A percentile compares a stretch with the other conserved stretches of the same genome.
phyloP scores from a whole-genome alignment of 2,888 invertebrate genomes.

The Muschampia plurimacula region DNA sequence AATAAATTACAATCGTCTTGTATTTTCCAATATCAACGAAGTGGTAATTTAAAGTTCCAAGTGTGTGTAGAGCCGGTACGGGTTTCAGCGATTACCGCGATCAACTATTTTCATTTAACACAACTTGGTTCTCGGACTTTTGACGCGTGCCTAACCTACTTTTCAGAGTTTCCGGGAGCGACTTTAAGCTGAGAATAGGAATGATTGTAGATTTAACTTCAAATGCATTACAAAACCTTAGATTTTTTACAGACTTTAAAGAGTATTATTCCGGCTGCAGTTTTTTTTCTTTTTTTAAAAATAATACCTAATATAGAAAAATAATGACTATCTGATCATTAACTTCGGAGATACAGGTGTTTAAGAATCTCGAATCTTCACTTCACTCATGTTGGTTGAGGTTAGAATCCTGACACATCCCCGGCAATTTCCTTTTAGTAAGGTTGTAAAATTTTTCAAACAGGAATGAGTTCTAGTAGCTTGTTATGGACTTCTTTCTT shows the following conservation, averaged over 20 bases:
- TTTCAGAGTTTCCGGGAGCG: conserved; percentile 21
- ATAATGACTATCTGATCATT: too few relatives aligned
- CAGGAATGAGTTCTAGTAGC: too few relatives aligned
- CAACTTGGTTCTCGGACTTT: conserved; percentile 23
- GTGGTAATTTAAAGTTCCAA: conserved; percentile 1
- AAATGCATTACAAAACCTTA: neutral
- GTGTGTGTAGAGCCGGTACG: conserved; percentile 16
- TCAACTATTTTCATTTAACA: conserved; percentile 31
- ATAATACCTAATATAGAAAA: too few relatives aligned
- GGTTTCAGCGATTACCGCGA: conserved; percentile 13
- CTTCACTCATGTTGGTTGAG: too few relatives aligned
- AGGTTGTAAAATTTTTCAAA: too few relatives aligned
- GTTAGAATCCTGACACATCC: too few relatives aligned
- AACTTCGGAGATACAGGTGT: too few relatives aligned
- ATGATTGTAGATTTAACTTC: neutral
- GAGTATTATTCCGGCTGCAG: too few relatives aligned
- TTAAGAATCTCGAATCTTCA: too few relatives aligned
- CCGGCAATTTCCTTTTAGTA: too few relatives aligned
- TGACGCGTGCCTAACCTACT: conserved; percentile 30
- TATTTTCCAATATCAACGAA: neutral
- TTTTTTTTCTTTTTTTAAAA: too few relatives aligned
- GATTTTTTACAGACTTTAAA: neutral
- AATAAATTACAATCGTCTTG: neutral
- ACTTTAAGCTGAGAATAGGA: conserved; percentile 12
- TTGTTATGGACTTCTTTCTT: too few relatives aligned